These are phyloP conservation scores for Ceratosolen solmsi DNA, from an alignment of 1,140 invertebrate species.

Conservation along the genomic window DNA sequence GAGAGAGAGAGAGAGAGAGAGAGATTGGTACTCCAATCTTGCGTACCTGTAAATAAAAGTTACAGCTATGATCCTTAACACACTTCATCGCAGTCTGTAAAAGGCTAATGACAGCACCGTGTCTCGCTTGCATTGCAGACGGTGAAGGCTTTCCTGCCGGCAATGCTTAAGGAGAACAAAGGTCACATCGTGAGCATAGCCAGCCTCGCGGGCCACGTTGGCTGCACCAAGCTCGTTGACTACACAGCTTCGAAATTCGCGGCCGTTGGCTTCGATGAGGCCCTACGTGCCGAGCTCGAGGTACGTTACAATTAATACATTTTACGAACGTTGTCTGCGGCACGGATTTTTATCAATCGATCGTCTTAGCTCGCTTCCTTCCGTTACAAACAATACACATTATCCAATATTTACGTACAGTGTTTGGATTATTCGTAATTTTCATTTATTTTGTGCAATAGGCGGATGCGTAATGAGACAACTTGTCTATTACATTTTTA, in stretches of 20 bases:
- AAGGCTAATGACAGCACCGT: slow-evolving; percentile 21
- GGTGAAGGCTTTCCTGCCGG: slow-evolving; percentile 87
- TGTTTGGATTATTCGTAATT: no score
- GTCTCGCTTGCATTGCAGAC: slow-evolving; percentile 75
- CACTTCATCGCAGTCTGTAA: not conserved
- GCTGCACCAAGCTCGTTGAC: slow-evolving; percentile 88
- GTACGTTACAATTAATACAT: slow-evolving; percentile 55
- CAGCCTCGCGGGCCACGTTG: slow-evolving; percentile 90
- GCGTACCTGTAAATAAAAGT: not conserved
- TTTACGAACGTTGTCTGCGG: not conserved
- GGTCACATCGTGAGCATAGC: slow-evolving; percentile 98
- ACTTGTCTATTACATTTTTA: no score
- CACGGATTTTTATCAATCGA: not conserved
- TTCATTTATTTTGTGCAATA: no score
- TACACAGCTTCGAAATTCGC: slow-evolving; percentile 97
- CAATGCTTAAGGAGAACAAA: slow-evolving; percentile 91
- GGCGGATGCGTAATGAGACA: no score
- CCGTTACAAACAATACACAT: no score
- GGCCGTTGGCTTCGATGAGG: slow-evolving; percentile 93
- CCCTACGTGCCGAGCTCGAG: slow-evolving; percentile 85
- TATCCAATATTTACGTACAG: no score
- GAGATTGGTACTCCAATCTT: not conserved
- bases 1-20: not conserved
- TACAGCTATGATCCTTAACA: not conserved
- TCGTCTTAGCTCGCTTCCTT: no score